Conservation (phyloP, 2,797 vertebrate species). For the Mycteria americana region DNA sequence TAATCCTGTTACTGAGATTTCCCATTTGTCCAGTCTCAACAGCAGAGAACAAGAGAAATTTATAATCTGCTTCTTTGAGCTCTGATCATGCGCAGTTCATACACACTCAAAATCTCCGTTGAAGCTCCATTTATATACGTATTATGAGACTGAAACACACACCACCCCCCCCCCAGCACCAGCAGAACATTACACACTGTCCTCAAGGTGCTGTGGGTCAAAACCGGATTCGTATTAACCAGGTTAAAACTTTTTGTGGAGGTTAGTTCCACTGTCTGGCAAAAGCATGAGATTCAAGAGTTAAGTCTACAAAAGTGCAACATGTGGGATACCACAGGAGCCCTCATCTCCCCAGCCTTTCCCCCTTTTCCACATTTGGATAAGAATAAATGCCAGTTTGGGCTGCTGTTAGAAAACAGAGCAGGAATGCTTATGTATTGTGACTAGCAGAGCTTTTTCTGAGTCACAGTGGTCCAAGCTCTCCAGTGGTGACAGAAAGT, state of each 20-base stretch:
- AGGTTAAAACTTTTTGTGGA: not conserved
- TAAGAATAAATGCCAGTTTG: not conserved
- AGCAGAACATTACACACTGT: not conserved
- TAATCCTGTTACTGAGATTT: not conserved
- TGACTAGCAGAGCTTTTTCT: not conserved
- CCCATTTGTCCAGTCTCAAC: not conserved
- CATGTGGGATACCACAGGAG: not conserved
- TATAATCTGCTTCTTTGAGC: not conserved
- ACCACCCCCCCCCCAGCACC: too few species aligned
- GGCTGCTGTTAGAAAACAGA: not conserved
- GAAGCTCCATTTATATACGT: not conserved
- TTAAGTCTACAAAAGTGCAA: not conserved
- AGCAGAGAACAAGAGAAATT: not conserved
- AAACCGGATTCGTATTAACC: not conserved
- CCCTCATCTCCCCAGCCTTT: not conserved
- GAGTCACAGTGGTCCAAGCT: not conserved
- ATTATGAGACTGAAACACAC: not conserved
- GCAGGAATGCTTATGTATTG: not conserved
- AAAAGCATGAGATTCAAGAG: not conserved
- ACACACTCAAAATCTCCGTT: not conserved
- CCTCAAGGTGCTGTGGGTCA: not conserved
- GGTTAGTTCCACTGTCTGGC: not conserved
- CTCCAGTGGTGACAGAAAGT: not conserved
- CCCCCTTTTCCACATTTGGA: not conserved
- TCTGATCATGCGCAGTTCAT: not conserved